A percentile compares a stretch with the other conserved stretches of the same genome.
Conservation (phyloP, 1,140 invertebrate species). For the Microplitis mediator region DNA sequence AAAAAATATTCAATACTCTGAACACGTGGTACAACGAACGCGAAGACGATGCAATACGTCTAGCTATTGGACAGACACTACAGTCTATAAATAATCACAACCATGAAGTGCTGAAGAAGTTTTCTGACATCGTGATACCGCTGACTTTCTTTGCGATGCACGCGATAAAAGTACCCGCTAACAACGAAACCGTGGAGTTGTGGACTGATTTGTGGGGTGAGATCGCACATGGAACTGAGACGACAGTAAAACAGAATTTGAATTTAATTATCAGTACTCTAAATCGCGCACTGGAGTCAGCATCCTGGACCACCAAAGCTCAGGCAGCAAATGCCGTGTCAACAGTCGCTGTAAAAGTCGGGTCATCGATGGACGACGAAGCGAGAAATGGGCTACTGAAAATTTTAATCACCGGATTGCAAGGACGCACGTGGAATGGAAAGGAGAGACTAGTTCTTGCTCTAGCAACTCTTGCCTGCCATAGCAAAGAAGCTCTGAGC, state of each 20-base stretch:
- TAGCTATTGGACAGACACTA: slow-evolving; percentile 78
- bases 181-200: slow-evolving; percentile 70
- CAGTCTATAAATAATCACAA: slow-evolving; percentile 83
- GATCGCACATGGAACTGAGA: slow-evolving; percentile 83
- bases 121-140: slow-evolving; percentile 79
- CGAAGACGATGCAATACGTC: slow-evolving; percentile 76
- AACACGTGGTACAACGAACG: slow-evolving; percentile 79
- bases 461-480: slow-evolving; percentile 72
- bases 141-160: slow-evolving; percentile 91
- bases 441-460: slow-evolving; percentile 83
- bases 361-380: slow-evolving; percentile 68
- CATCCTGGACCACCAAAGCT: slow-evolving; percentile 85
- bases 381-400: slow-evolving; percentile 72
- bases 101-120: slow-evolving; percentile 81
- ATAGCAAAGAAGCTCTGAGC: slow-evolving; percentile 65
- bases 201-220: slow-evolving; percentile 92
- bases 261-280: slow-evolving; percentile 75
- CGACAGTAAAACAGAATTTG: slow-evolving; percentile 79
- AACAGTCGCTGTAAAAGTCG: slow-evolving; percentile 78
- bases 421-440: slow-evolving; percentile 86
- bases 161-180: slow-evolving; percentile 71
- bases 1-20: slow-evolving; percentile 83
- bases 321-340: slow-evolving; percentile 83
- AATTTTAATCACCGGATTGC: slow-evolving; percentile 73
- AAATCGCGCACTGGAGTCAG: slow-evolving; percentile 73